Evolutionary conservation across 1,140 invertebrate species (phyloP).

Genomic region (Aporrectodea caliginosa): DNA sequence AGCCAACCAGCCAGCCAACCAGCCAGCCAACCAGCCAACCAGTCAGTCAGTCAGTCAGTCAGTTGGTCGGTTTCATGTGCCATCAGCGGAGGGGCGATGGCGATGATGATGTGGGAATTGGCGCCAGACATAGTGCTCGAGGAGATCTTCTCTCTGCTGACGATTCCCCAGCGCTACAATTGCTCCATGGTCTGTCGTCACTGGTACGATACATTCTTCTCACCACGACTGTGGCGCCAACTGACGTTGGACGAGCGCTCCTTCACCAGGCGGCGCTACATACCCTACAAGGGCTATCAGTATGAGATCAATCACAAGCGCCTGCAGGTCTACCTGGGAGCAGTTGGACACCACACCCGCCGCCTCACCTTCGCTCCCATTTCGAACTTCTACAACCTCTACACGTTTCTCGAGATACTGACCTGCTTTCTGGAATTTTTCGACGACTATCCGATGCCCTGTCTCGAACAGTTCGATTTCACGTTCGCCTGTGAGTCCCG

Average conservation of each 20-base stretch:
- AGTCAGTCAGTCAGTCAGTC: too few species aligned
- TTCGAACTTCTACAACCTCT: constrained; percentile 76
- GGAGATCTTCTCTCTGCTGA: constrained; percentile 69
- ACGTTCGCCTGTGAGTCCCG: constrained; percentile 71
- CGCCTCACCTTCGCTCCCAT: constrained; percentile 69
- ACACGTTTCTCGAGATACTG: constrained; percentile 75
- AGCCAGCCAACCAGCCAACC: too few species aligned
- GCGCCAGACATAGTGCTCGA: constrained; percentile 74
- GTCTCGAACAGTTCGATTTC: constrained; percentile 61
- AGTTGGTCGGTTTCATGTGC: too few species aligned
- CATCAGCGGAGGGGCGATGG: constrained; percentile 32
- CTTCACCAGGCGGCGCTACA: constrained; percentile 67
- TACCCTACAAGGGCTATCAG: constrained; percentile 74
- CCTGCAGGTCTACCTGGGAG: constrained; percentile 64
- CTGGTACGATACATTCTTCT: constrained; percentile 71
- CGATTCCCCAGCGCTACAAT: constrained; percentile 67
- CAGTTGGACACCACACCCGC: constrained; percentile 67
- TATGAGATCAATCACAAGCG: constrained; percentile 2
- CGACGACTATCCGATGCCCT: constrained; percentile 44
- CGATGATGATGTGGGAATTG: constrained; percentile 61
- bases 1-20: too few species aligned
- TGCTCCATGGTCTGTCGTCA: constrained; percentile 68
- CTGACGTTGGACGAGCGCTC: constrained; percentile 71
- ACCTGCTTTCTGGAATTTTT: constrained; percentile 44
- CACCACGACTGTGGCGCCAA: constrained; percentile 69